Evolutionary conservation across 2,113 vertebrate genomes (phyloP).

Genomic region (Platysteira castanea): DNA sequence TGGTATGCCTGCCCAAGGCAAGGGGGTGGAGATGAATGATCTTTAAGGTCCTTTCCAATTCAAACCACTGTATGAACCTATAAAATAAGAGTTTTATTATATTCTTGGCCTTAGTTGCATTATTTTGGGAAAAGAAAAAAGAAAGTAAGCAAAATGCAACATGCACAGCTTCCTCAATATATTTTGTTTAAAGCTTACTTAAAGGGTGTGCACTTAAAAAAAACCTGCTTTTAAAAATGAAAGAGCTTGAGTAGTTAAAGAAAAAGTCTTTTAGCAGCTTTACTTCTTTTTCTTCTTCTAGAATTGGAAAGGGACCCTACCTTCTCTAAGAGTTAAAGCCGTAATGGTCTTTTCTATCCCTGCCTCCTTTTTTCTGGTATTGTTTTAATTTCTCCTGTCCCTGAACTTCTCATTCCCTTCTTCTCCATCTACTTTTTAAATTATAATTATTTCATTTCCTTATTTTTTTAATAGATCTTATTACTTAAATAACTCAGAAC

Average conservation of each 20-base stretch:
- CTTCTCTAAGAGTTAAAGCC: neutral
- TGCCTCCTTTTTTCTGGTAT: neutral
- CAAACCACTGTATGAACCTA: neutral
- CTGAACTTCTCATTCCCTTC: neutral
- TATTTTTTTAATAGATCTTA: neutral
- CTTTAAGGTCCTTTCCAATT: neutral
- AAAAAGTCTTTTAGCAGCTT: neutral
- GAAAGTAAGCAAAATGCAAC: neutral
- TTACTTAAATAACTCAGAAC: neutral
- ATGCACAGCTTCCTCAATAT: neutral
- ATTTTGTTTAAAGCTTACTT: neutral
- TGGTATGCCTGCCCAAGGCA: neutral
- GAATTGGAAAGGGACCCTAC: neutral
- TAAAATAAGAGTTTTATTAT: neutral
- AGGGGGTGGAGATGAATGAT: neutral
- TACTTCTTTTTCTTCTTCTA: neutral
- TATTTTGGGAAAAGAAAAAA: neutral
- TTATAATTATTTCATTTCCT: neutral
- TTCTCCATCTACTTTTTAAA: neutral
- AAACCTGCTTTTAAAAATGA: neutral
- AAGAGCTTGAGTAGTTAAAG: neutral
- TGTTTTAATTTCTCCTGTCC: neutral
- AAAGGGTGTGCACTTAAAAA: neutral
- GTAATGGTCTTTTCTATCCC: neutral
- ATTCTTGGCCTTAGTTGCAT: neutral